Conservation (phyloP, 2,888 invertebrate species). For the Heliconius aoede region DNA sequence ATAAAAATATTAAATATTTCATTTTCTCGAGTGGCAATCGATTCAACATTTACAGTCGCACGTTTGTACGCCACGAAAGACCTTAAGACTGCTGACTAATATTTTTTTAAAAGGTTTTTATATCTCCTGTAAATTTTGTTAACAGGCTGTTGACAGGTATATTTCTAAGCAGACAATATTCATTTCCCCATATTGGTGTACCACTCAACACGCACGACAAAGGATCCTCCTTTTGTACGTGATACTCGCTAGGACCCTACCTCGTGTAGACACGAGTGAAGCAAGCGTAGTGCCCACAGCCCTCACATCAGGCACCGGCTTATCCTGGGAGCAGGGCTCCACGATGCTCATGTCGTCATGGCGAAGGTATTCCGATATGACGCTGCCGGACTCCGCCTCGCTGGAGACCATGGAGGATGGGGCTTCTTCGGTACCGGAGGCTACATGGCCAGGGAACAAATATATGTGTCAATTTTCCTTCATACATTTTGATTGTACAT, state of each 20-base stretch:
- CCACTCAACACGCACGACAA: neutral
- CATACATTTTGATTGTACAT: neutral
- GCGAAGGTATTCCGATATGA: slow-evolving; percentile 64
- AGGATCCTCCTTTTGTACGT: neutral
- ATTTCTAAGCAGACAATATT: too few relatives aligned
- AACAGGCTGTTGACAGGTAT: too few relatives aligned
- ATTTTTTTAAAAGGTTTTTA: too few relatives aligned
- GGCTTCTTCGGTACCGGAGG: slow-evolving; percentile 72
- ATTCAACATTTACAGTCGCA: too few relatives aligned
- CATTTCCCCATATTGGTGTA: too few relatives aligned
- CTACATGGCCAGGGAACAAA: slow-evolving; percentile 41
- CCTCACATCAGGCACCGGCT: slow-evolving; percentile 61
- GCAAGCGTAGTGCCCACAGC: slow-evolving; percentile 59
- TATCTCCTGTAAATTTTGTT: too few relatives aligned
- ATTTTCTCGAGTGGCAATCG: too few relatives aligned
- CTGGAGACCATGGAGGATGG: slow-evolving; percentile 79
- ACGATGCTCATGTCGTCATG: slow-evolving; percentile 56
- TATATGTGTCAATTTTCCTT: neutral
- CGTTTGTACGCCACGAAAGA: too few relatives aligned
- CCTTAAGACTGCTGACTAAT: too few relatives aligned
- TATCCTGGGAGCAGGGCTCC: slow-evolving; percentile 51
- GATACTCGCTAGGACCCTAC: slow-evolving; percentile 51
- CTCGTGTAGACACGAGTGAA: slow-evolving; percentile 69
- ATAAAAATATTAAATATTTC: too few relatives aligned
- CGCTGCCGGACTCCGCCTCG: slow-evolving; percentile 77